These are phyloP conservation scores for Parascotia fuliginaria DNA, from an alignment of 2,888 invertebrate species.

Conservation along the genomic window DNA sequence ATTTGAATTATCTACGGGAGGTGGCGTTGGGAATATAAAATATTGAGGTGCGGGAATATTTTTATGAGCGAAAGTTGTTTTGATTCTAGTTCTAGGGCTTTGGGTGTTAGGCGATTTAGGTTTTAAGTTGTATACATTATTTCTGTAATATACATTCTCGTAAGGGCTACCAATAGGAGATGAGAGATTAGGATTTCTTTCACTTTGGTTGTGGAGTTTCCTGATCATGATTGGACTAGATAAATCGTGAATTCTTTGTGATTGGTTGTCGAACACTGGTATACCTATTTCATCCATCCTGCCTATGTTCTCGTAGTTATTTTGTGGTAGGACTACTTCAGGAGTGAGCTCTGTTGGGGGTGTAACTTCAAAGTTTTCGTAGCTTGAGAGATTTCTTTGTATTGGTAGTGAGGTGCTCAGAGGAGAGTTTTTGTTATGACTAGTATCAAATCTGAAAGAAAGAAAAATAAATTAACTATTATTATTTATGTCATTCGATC, in stretches of 20 bases:
- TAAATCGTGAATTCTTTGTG: slow-evolving; percentile 56
- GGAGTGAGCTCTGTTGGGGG: slow-evolving; percentile 63
- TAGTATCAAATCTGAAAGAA: slow-evolving; percentile 78
- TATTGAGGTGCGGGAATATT: slow-evolving; percentile 79
- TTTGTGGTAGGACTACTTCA: slow-evolving; percentile 63
- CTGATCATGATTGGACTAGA: slow-evolving; percentile 79
- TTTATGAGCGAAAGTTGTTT: slow-evolving; percentile 85
- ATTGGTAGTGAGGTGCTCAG: slow-evolving; percentile 66
- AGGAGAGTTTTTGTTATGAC: slow-evolving; percentile 64
- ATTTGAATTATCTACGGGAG: slow-evolving; percentile 62
- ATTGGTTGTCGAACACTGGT: slow-evolving; percentile 69
- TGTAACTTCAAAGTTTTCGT: slow-evolving; percentile 83
- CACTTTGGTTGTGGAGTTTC: slow-evolving; percentile 60
- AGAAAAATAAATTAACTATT: no score
- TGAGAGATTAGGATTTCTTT: slow-evolving; percentile 38
- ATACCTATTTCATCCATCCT: slow-evolving; percentile 81
- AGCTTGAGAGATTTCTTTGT: slow-evolving; percentile 78
- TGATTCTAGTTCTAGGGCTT: slow-evolving; percentile 87
- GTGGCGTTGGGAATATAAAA: slow-evolving; percentile 79
- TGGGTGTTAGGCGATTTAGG: slow-evolving; percentile 80
- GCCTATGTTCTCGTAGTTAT: slow-evolving; percentile 69
- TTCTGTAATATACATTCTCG: slow-evolving; percentile 86
- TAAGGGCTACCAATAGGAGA: slow-evolving; percentile 82
- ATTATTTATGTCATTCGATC: no score
- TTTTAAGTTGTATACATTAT: slow-evolving; percentile 65